These are phyloP conservation scores for Drosophila differens DNA, from an alignment of 2,888 invertebrate species.

Conservation along the genomic window DNA sequence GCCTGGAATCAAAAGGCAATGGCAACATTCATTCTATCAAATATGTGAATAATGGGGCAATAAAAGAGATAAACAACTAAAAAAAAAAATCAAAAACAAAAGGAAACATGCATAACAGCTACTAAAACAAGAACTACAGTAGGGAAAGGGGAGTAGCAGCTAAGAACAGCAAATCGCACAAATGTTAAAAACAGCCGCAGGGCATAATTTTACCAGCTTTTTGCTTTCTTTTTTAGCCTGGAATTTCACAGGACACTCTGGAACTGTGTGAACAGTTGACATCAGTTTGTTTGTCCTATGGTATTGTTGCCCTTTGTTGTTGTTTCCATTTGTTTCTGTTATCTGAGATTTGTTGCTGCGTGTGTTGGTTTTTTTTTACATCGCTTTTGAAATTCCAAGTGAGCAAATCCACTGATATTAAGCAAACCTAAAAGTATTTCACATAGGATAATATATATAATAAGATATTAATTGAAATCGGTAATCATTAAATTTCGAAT, in stretches of 20 bases:
- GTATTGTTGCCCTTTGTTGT: constrained; percentile 43
- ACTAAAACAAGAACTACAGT: constrained; percentile 11
- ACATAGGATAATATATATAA: constrained; percentile 6
- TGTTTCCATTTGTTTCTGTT: constrained; percentile 21
- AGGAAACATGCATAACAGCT: constrained; percentile 26
- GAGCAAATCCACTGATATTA: constrained; percentile 29
- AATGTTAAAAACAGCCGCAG: constrained; percentile 70
- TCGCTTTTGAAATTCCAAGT: constrained; percentile 40
- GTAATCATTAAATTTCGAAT: no score
- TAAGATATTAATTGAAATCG: neutral
- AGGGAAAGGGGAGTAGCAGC: neutral
- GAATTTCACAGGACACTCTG: constrained; percentile 40
- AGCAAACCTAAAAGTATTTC: constrained; percentile 12
- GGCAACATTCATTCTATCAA: constrained; percentile 68
- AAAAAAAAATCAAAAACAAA: constrained; percentile 12
- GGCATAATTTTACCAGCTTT: constrained; percentile 65
- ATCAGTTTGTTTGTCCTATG: constrained; percentile 54
- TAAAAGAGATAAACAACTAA: constrained; percentile 61
- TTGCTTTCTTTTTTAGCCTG: constrained; percentile 24
- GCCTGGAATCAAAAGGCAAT: constrained; percentile 62
- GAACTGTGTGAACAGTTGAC: constrained; percentile 59
- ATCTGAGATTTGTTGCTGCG: constrained; percentile 42
- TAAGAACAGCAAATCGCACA: constrained; percentile 58
- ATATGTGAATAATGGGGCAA: constrained; percentile 74
- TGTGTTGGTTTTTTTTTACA: neutral